phyloP scores from a whole-genome alignment of 1,140 invertebrate species.

The Drosophila jambulina region DNA sequence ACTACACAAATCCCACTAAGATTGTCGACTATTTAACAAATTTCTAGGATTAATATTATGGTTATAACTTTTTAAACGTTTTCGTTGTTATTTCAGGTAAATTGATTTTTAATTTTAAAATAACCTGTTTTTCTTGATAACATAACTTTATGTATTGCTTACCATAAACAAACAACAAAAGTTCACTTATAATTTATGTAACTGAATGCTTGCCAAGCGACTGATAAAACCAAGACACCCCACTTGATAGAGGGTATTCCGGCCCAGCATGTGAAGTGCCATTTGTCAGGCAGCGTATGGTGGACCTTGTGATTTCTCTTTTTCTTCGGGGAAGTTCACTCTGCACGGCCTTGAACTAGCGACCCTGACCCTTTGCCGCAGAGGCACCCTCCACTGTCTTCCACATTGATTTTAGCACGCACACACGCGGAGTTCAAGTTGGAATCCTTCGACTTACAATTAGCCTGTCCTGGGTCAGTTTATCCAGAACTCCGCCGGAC shows the following conservation, averaged over 20 bases:
- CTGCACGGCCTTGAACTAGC: slow-evolving; percentile 38
- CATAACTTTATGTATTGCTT: neutral
- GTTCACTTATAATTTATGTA: neutral
- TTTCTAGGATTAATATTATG: neutral
- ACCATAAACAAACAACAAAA: neutral
- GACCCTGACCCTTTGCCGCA: slow-evolving; percentile 69
- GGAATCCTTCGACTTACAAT: slow-evolving; percentile 53
- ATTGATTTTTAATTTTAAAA: neutral
- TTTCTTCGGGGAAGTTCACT: slow-evolving; percentile 26
- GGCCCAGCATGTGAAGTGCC: slow-evolving; percentile 24
- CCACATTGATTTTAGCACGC: slow-evolving; percentile 66
- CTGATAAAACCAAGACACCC: neutral
- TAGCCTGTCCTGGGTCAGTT: slow-evolving; percentile 65
- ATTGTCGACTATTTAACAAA: neutral
- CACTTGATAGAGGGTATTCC: neutral
- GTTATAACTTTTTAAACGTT: neutral
- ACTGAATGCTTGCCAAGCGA: neutral
- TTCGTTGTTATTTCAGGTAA: neutral
- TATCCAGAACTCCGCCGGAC: slow-evolving; percentile 70
- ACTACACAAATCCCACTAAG: neutral
- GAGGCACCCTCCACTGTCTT: slow-evolving; percentile 2
- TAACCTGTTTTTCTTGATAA: neutral
- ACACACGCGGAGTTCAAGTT: slow-evolving; percentile 15
- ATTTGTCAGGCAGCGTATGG: slow-evolving; percentile 18
- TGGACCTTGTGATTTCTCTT: slow-evolving; percentile 2